A percentile compares a stretch with the other conserved stretches of the same genome.
Conservation (phyloP, 2,113 vertebrate genomes). For the Riparia riparia region DNA sequence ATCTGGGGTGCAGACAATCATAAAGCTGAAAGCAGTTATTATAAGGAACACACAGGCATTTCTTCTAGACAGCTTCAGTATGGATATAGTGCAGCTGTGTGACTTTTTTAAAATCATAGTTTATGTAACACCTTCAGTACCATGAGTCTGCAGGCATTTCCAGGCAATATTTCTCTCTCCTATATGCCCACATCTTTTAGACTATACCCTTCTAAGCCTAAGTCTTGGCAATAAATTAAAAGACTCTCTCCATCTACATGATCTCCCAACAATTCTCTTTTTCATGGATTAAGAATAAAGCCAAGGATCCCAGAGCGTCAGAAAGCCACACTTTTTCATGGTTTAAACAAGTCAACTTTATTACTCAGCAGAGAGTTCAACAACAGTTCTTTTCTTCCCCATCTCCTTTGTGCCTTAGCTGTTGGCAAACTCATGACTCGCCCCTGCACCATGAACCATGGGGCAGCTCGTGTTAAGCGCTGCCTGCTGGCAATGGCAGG, state of each 20-base stretch:
- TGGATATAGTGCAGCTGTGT: slow-evolving; percentile 3
- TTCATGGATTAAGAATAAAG: not conserved
- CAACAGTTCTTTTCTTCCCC: not conserved
- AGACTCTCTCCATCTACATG: not conserved
- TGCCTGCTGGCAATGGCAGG: not conserved
- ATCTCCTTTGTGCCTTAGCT: not conserved
- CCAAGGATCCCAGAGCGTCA: not conserved
- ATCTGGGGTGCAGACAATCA: not conserved
- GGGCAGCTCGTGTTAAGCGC: rapidly evolving
- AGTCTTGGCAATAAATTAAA: not conserved
- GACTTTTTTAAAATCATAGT: not conserved
- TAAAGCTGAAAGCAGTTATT: not conserved
- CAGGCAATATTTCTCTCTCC: not conserved
- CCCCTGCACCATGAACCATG: not conserved
- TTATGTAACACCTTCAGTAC: not conserved
- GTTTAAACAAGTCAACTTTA: not conserved
- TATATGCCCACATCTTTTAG: not conserved
- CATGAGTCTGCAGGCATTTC: not conserved
- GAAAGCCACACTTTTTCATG: not conserved
- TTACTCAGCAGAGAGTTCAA: not conserved
- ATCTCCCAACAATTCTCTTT: not conserved
- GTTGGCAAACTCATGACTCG: not conserved
- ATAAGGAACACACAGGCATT: not conserved
- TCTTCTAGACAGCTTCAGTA: slow-evolving; percentile 9
- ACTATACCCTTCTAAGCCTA: not conserved